Evolutionary conservation across 2,113 vertebrate genomes (phyloP).

Genomic region (Lagopus leucura): DNA sequence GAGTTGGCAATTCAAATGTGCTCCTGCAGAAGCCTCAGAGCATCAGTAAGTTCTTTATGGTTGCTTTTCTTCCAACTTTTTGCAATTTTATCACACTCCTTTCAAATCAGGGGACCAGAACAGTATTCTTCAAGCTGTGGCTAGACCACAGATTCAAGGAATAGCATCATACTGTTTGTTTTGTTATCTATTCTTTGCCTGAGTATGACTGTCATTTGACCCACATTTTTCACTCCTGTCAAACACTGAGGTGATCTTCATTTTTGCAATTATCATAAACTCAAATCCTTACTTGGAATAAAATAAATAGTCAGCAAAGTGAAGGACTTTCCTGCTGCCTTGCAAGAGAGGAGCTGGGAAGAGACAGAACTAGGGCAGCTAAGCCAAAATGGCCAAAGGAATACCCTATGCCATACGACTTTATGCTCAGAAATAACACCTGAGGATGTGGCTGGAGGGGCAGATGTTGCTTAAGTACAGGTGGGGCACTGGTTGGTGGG

Average conservation of each 20-base stretch:
- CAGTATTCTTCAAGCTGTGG: not conserved
- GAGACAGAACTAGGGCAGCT: too few species aligned
- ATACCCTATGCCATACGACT: too few species aligned
- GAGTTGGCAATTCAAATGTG: not conserved
- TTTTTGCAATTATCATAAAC: not conserved
- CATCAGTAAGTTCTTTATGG: not conserved
- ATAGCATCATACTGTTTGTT: not conserved
- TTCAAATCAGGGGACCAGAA: not conserved
- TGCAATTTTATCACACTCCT: not conserved
- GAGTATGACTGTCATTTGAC: not conserved
- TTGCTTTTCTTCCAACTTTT: not conserved
- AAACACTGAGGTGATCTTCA: not conserved
- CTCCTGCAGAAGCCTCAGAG: not conserved
- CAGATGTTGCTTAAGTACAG: too few species aligned
- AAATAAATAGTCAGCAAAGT: not conserved
- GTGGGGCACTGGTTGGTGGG: too few species aligned
- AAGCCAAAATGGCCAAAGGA: too few species aligned
- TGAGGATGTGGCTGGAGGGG: too few species aligned
- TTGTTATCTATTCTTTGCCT: not conserved
- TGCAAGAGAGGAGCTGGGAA: too few species aligned
- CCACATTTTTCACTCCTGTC: not conserved
- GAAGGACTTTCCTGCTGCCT: too few species aligned
- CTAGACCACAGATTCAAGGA: not conserved
- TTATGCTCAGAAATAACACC: too few species aligned
- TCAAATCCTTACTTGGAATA: not conserved